A percentile compares a stretch with the other conserved stretches of the same genome.
phyloP scores from a whole-genome alignment of 2,113 vertebrate genomes.

The Mugil cephalus region DNA sequence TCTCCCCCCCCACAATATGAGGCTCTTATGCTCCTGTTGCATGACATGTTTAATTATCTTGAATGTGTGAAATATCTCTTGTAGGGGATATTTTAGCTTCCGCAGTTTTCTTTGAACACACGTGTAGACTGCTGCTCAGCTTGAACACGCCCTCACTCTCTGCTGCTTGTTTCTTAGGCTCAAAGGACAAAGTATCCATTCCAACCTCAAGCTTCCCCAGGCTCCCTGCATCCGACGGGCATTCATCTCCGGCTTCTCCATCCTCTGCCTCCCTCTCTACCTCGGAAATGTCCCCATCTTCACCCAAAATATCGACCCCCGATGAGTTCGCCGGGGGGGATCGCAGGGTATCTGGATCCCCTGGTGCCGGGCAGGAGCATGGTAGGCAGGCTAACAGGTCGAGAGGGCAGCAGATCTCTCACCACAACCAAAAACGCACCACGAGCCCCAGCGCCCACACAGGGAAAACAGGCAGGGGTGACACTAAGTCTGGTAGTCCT shows the following conservation, averaged over 20 bases:
- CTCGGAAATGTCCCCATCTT: conserved; percentile 81
- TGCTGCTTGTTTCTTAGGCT: conserved; percentile 81
- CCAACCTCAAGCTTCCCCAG: conserved; percentile 86
- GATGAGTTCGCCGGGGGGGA: conserved; percentile 78
- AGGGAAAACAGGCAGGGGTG: conserved; percentile 59
- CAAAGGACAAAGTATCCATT: conserved; percentile 87
- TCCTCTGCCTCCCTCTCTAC: conserved; percentile 83
- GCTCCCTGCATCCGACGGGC: conserved; percentile 85
- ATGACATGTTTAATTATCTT: conserved; percentile 42
- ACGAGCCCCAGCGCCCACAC: conserved; percentile 69
- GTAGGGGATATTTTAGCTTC: conserved; percentile 12
- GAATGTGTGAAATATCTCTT: conserved; percentile 30
- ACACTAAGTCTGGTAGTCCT: conserved; percentile 81
- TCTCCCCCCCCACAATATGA: background rate
- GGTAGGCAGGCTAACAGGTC: conserved; percentile 46
- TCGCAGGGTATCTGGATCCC: conserved; percentile 40
- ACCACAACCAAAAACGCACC: conserved; percentile 62
- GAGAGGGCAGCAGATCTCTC: conserved; percentile 61
- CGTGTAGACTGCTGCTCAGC: background rate
- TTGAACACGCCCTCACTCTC: conserved; percentile 32
- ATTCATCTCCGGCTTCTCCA: conserved; percentile 85
- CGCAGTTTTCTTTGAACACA: background rate
- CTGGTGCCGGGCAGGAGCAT: conserved; percentile 48
- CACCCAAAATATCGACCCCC: conserved; percentile 37
- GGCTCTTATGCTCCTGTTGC: conserved; percentile 40